These are phyloP conservation scores for Orthosia gracilis DNA, from an alignment of 2,888 invertebrate genomes.

Conservation along the genomic window DNA sequence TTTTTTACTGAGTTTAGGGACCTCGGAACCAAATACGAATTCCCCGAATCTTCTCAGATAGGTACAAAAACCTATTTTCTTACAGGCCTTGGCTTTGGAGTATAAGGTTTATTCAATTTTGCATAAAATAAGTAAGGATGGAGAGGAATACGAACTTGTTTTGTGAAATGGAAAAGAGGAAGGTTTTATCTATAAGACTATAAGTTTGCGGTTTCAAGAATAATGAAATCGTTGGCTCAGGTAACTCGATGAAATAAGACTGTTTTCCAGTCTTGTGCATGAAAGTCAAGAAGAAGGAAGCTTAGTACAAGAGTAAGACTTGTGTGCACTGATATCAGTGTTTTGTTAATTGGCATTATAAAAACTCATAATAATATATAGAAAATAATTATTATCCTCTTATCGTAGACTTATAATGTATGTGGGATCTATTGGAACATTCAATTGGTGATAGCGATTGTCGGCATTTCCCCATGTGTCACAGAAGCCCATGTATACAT, in stretches of 20 bases:
- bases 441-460: no score
- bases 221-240: slow-evolving; percentile 25
- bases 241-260: slow-evolving; percentile 17
- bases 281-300: not conserved
- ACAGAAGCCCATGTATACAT: no score
- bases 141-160: slow-evolving; percentile 15
- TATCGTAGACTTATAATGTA: not conserved
- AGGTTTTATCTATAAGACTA: slow-evolving; percentile 25
- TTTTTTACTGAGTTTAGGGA: slow-evolving; percentile 26
- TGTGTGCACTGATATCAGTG: not conserved
- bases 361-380: no score
- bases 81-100: not conserved
- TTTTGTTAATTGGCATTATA: not conserved
- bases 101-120: slow-evolving; percentile 36
- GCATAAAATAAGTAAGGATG: slow-evolving; percentile 1
- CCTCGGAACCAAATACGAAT: slow-evolving; percentile 7
- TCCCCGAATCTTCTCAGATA: slow-evolving; percentile 8
- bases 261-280: not conserved
- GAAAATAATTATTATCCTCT: not conserved
- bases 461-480: no score
- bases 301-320: not conserved
- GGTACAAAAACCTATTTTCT: slow-evolving; percentile 32
- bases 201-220: slow-evolving; percentile 28
- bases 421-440: no score
- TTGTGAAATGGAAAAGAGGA: slow-evolving; percentile 34